Evolutionary conservation across 2,113 vertebrate species (phyloP).

Genomic region (Saguinus midas): DNA sequence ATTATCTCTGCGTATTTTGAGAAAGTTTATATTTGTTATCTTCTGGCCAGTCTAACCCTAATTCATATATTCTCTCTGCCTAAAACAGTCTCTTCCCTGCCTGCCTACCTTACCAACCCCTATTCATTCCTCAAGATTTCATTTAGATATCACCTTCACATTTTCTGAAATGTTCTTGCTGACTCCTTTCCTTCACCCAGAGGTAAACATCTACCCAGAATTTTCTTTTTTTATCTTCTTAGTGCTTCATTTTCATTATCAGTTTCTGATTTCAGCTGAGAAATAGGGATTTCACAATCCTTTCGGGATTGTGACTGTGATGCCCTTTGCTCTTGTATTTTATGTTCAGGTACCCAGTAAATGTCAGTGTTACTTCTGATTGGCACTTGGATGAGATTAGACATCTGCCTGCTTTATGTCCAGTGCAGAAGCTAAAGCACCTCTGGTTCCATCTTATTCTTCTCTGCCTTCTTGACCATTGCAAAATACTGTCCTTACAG

Average conservation of each 20-base stretch:
- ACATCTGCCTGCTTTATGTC: not conserved
- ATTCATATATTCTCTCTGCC: not conserved
- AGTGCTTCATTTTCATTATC: not conserved
- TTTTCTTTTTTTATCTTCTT: not conserved
- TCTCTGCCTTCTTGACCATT: not conserved
- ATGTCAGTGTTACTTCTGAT: not conserved
- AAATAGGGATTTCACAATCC: no score
- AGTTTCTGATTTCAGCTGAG: not conserved
- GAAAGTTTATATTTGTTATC: not conserved
- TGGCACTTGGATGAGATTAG: not conserved
- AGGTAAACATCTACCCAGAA: not conserved
- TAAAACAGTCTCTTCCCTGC: not conserved
- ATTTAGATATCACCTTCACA: not conserved
- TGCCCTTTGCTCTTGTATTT: not conserved
- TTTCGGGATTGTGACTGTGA: not conserved
- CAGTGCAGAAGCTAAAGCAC: not conserved
- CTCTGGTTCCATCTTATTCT: not conserved
- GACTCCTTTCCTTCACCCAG: not conserved
- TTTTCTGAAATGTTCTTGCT: slow-evolving; percentile 1
- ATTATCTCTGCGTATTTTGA: not conserved
- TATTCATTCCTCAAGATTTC: not conserved
- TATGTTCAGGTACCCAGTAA: not conserved
- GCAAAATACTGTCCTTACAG: not conserved
- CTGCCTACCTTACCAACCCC: not conserved
- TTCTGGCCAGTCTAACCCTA: not conserved